Base-by-base conservation (phyloP, 2,113 vertebrate genomes). In the Pardalotus punctatus region DNA sequence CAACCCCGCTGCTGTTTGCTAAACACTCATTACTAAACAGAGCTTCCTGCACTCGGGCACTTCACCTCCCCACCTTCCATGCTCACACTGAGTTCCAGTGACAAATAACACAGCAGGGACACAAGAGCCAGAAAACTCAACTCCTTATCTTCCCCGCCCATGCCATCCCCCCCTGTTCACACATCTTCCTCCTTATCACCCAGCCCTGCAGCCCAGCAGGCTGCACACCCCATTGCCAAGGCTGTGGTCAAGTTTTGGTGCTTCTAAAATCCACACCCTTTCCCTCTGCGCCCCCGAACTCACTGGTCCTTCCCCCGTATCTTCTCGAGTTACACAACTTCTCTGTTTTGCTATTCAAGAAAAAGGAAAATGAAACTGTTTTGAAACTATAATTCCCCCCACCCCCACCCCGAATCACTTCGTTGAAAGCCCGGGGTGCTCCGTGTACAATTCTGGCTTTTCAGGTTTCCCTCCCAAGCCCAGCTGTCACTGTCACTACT, bases 351-450 rank as follows among this genome's bases (percentile, higher is more conserved):
- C 79, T 93, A 11, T 58, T 94, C 29, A 81, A 86, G 78, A 79
- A 91, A 91, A 78, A 72, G 60, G 69, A 95, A 94, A 96, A 88
- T 4, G 82, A 93, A 97, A 94, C 64, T 45, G 25, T 4, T 86
- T 60, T 56, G 60, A 78, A 51, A 20, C 4, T 12, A 0, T 12
- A 56, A 71, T 15, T 10, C 16, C 24, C 21, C 47, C 9, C 11
- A 8, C 11, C 10, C 60, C 65, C 14, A 16, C 18, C 24, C 8
- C 2, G 18, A 88, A 35, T 64, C 82, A 53, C 40, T 78, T 51
- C 2, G 1, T 3, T 28, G 47, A 88, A 73, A 86, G 14, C 43
- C 23, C 22, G 12, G 4, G 0, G 42, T 48, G 79, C 29, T 40
- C 21, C 2, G 35, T 61, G 45, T 2, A 24, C 38, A 84, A 67